phyloP scores from a whole-genome alignment of 2,888 invertebrate genomes.

The Chrysina gloriosa region DNA sequence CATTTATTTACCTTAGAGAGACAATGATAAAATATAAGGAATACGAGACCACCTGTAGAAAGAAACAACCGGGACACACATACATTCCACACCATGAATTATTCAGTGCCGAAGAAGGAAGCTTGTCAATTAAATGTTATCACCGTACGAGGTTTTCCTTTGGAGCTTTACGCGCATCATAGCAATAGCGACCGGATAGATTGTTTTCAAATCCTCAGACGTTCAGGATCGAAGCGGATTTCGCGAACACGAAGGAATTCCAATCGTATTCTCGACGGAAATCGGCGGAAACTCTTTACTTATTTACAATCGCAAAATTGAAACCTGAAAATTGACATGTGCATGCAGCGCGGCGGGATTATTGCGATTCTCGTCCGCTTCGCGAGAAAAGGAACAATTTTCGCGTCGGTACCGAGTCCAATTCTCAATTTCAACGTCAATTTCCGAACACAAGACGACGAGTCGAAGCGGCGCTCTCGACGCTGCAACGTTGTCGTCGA shows the following conservation, averaged over 20 bases:
- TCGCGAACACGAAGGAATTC: not conserved
- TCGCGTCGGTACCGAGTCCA: not conserved
- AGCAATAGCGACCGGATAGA: not conserved
- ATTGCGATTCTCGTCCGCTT: not conserved
- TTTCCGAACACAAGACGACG: not conserved
- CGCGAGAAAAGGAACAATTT: slow-evolving; percentile 18
- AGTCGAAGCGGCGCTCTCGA: not conserved
- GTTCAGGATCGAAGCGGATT: not conserved
- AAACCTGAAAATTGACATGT: slow-evolving; percentile 13
- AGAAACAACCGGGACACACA: not conserved
- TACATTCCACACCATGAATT: not conserved
- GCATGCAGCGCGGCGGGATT: slow-evolving; percentile 6
- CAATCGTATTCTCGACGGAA: not conserved
- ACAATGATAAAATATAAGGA: no score
- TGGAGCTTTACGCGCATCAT: not conserved
- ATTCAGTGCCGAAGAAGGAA: not conserved
- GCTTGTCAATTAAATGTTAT: not conserved
- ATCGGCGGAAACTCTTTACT: slow-evolving; percentile 13
- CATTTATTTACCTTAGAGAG: no score
- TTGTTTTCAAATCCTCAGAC: slow-evolving; percentile 3
- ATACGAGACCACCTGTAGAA: slow-evolving; percentile 4
- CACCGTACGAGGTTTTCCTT: not conserved
- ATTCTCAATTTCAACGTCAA: slow-evolving; percentile 20
- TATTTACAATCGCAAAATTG: slow-evolving; percentile 22
- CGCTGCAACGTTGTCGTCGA: not conserved